Conservation (phyloP, 2,113 vertebrate species). For the Scalopus aquaticus region DNA sequence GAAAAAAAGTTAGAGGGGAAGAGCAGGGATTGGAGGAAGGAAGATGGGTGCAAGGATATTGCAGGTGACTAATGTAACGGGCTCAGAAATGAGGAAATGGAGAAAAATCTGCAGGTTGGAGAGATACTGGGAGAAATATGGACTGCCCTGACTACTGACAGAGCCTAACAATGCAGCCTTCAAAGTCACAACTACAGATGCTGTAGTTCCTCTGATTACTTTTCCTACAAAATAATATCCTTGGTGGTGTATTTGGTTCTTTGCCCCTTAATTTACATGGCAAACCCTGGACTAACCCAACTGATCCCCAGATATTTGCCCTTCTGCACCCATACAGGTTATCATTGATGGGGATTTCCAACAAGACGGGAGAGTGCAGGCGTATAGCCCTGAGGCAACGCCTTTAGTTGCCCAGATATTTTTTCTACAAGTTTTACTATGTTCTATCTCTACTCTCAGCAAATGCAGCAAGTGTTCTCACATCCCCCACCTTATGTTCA, state of each 20-base stretch:
- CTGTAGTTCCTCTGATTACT: background rate
- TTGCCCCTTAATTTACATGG: background rate
- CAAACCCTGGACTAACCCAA: background rate
- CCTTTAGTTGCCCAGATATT: background rate
- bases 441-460: background rate
- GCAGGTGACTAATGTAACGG: background rate
- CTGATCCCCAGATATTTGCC: background rate
- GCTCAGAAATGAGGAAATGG: background rate
- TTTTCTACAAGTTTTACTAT: background rate
- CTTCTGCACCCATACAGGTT: background rate
- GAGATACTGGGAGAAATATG: background rate
- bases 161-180: background rate
- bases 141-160: too few relatives aligned
- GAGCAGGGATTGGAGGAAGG: background rate
- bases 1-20: background rate
- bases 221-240: background rate
- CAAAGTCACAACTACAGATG: background rate
- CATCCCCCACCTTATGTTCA: background rate
- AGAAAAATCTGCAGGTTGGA: background rate
- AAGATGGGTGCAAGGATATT: background rate
- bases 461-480: rapidly evolving
- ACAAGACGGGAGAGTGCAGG: background rate
- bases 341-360: background rate
- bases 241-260: background rate
- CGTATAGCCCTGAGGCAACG: background rate